Base-by-base conservation (phyloP, 2,113 vertebrate genomes). In the Morone saxatilis region DNA sequence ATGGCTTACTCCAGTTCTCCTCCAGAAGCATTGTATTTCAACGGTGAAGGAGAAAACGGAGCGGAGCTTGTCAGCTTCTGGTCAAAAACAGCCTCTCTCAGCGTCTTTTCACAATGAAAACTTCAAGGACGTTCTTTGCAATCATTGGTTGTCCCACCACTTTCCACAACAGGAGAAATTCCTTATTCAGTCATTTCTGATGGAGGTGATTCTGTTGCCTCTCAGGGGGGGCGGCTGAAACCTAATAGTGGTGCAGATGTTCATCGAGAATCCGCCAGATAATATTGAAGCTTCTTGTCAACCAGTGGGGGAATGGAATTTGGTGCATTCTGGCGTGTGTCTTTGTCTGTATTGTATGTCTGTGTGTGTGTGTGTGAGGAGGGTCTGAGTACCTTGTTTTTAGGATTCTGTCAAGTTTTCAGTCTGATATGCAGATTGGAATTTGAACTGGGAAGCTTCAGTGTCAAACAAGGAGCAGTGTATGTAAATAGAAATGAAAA, bases 241-340 rank as follows among this genome's bases (percentile, higher is more conserved):
- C 85, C 81, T 84, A 94, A 96, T 91, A 92, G 89, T 79, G 56
- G 90, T 89, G 93, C 96, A 96, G 96, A 96, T 96, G 96, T 96
- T 96, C 83, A 41, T 83, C 61, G 88, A 94, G 94, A 94, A 94
- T 95, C 90, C 67, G 93, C 93, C 91, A 95, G 94, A 92, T 91
- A 86, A 90, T 86, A 84, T 78, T 85, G 80, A 91, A 85, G 73
- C 66, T 75, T 72, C 81, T 86, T 81, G 87, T 89, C 88, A 93
- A 88, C 88, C 81, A 78, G 77, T 53, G 73, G 53, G 63, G 74
- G 83, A 87, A 80, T 73, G 80, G 84, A 87, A 87, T 84, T 86
- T 72, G 8, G 66, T 72, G 60, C 43, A 67, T 66, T 69, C 57
- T 60, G 6, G 31, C 38, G 53, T 45, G 71, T 60, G 20, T 62